Evolutionary conservation across 2,797 vertebrate species (phyloP), one percentile per base, ranked within the genome.

Genomic region (Gobio occitaniae): DNA sequence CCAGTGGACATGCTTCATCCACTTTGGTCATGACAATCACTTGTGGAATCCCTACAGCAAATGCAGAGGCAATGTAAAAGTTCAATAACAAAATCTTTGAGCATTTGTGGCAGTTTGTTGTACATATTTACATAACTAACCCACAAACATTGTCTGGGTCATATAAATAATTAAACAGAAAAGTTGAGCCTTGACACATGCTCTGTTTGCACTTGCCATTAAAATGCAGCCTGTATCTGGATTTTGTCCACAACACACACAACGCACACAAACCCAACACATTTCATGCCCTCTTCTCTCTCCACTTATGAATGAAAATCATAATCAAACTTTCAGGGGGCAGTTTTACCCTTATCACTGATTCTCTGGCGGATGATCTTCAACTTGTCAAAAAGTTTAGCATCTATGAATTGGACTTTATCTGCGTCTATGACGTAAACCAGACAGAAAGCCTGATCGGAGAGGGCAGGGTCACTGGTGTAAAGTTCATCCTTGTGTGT

Each of bases 1-100:
- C 82, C 74, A 86, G 2, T 0, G n/a, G 77, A 79, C 77, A 65
- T 29, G 15, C 59, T 32, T 79, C 77, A 79, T 79, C 84, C 15
- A 78, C 71, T 66, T 13, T 78, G 8, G 81, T 86, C 63, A 86
- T 38, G 13, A 83, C 74, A 80, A 83, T 4, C 68, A 85, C 74
- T 59, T 74, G 79, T 56, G 74, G 72, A 13, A 87, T 50, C n/a
- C 61, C 86, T 87, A 56, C 32, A 76, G 48, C 0, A 72, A 29
- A 72, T 16, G 70, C 3, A 72, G n/a, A 50, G 6, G 0, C 13
- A 72, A 15, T 16, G 13, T 72, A 6, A 4, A 29, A 6, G 44
- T 16, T 29, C 0, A 1, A 71, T 7, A 25, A 25, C 6, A 25
- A 44, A 0, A 32, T 1, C 2, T 32, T 2, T 47, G 0, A 25